Percentiles rank a stretch among this genome's conserved stretches.
These are phyloP conservation scores for Rhamnusium bicolor DNA, from an alignment of 2,888 invertebrate species.

Conservation along the genomic window DNA sequence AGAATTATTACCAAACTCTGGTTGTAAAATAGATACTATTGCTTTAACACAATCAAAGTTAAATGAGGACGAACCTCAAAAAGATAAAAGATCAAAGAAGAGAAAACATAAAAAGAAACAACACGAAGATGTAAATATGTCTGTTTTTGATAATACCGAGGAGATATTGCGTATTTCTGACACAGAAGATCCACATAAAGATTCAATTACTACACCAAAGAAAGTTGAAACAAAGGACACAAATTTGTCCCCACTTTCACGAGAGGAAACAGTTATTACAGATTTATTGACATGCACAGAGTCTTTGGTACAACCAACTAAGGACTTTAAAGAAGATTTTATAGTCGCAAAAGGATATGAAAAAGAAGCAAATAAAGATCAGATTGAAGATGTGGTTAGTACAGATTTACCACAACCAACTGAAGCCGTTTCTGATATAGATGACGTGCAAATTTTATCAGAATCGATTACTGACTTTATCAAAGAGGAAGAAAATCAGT, in stretches of 20 bases:
- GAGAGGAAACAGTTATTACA: neutral
- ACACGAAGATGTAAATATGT: conserved; percentile 9
- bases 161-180: conserved; percentile 20
- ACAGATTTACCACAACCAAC: neutral
- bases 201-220: neutral
- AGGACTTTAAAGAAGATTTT: neutral
- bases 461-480: no score
- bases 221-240: neutral
- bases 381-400: neutral
- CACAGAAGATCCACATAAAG: neutral
- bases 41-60: conserved; percentile 5
- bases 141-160: conserved; percentile 24
- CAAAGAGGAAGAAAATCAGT: neutral
- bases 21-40: neutral
- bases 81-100: conserved; percentile 41
- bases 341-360: neutral
- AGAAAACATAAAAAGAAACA: conserved; percentile 40
- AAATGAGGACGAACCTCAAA: conserved; percentile 23
- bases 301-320: neutral
- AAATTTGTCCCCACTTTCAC: neutral
- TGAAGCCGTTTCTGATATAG: no score
- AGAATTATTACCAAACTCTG: neutral
- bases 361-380: neutral
- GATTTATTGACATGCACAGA: neutral
- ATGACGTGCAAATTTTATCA: no score